Evolutionary conservation across 1,140 invertebrate genomes (phyloP).

Genomic region (Bombus balteatus): DNA sequence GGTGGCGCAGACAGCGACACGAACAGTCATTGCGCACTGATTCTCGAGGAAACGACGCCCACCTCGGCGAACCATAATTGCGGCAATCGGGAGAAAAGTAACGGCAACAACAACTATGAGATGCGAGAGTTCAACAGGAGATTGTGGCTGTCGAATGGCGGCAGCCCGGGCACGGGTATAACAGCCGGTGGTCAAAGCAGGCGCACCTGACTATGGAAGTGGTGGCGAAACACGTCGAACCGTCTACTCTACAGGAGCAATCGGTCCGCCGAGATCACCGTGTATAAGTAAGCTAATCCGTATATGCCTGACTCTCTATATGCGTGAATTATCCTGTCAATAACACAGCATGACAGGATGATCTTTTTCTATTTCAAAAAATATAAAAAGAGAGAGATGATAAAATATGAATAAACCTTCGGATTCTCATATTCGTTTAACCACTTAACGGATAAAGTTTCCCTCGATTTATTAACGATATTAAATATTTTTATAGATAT

Average conservation of each 20-base stretch:
- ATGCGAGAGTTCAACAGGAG: slow-evolving; percentile 85
- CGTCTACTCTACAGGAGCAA: slow-evolving; percentile 77
- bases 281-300: slow-evolving; percentile 74
- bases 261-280: slow-evolving; percentile 75
- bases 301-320: slow-evolving; percentile 1
- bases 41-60: slow-evolving; percentile 82
- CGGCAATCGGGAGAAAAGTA: slow-evolving; percentile 84
- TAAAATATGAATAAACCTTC: not conserved
- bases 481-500: no score
- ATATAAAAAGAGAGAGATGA: not conserved
- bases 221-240: slow-evolving; percentile 77
- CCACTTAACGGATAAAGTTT: not conserved
- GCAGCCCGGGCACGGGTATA: slow-evolving; percentile 69
- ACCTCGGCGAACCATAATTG: slow-evolving; percentile 71
- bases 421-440: not conserved
- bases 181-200: slow-evolving; percentile 72
- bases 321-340: not conserved
- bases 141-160: slow-evolving; percentile 77
- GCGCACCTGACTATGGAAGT: slow-evolving; percentile 82
- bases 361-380: not conserved
- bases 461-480: no score
- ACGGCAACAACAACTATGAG: slow-evolving; percentile 91
- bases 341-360: no score
- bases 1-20: slow-evolving; percentile 86
- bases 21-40: slow-evolving; percentile 86